Conservation (phyloP, 1,140 invertebrate genomes). For the Neelides sp. region DNA sequence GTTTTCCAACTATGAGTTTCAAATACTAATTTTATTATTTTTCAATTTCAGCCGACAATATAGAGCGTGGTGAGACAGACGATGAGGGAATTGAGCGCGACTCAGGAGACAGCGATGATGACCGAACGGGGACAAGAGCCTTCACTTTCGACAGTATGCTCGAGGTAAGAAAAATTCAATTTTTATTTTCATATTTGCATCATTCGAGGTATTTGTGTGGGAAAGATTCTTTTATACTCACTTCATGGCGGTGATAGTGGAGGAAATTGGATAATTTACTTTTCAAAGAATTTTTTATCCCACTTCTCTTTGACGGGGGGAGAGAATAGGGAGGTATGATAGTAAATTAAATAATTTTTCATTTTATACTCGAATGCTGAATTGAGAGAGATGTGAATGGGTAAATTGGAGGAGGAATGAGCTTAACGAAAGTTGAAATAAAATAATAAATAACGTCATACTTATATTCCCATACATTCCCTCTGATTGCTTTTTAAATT, state of each 20-base stretch:
- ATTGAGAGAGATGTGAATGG: too few relatives aligned
- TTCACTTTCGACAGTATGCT: slow-evolving; percentile 30
- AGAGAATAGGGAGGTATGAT: too few relatives aligned
- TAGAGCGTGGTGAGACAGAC: slow-evolving; percentile 53
- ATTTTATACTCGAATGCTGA: too few relatives aligned
- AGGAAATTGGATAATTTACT: too few relatives aligned
- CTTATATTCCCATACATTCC: too few relatives aligned
- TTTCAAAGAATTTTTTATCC: too few relatives aligned
- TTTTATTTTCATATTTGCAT: background rate
- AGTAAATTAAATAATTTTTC: too few relatives aligned
- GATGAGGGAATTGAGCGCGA: slow-evolving; percentile 83
- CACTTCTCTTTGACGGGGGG: too few relatives aligned
- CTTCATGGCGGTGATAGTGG: background rate
- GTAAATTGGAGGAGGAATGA: too few relatives aligned
- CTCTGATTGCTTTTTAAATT: too few relatives aligned
- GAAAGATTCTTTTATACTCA: background rate
- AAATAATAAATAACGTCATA: too few relatives aligned
- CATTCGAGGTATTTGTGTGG: background rate
- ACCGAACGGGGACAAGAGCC: slow-evolving; percentile 28
- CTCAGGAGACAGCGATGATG: slow-evolving; percentile 57
- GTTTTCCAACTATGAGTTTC: background rate
- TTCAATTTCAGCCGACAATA: slow-evolving; percentile 22
- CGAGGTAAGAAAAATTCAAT: slow-evolving; percentile 17
- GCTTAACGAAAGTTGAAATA: too few relatives aligned
- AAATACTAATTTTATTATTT: slow-evolving; percentile 4